Evolutionary conservation across 2,797 vertebrate genomes (phyloP), one percentile per base, ranked within the genome.

Genomic region (Salarias fasciatus): DNA sequence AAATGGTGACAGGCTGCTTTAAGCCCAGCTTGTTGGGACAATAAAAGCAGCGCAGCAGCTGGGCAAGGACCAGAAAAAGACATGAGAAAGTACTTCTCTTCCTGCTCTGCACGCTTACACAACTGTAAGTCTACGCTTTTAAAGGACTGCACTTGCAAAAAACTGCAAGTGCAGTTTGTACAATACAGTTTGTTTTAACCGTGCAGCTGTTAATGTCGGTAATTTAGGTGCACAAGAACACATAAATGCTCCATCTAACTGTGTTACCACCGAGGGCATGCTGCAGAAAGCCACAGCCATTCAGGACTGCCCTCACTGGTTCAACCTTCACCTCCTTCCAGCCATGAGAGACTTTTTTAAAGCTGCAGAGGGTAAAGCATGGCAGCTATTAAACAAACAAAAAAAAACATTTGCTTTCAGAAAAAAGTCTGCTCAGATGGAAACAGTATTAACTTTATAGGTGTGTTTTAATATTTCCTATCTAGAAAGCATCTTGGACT

Each of bases 31-130:
- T 77, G 81, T 77, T 83, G 43, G 75, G 68, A 63, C 69, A 74
- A 60, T 84, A 78, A 88, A 86, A 71, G 77, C 88, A 86, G 69
- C 66, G 68, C 63, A 82, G 66, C 71, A 78, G 77, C 42, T 50
- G 52, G 33, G 54, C 11, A 12, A 53, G 14, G 33, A 51, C 13
- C 0, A 2, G 14, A 52, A 53, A 63, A 36, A 63, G 47, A 60
- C 9, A 33, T 6, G 33, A 35, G 33, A 58, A 69, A 47, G 18
- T 40, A 45, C 30, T 35, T 35, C 9, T 35, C 33, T 6, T 9
- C 6, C 6, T 9, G 33, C 6, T 35, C 33, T 3, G 5, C 1
- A 9, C 35, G 9, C 6, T 9, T 9, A 35, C 6, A 60, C 12
- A 37, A 42, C 5, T 50, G 8, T 51, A 56, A 12, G 13, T 45